Percentiles rank a stretch among this genome's conserved stretches.
These are phyloP conservation scores for Danio albolineatus DNA, from an alignment of 2,797 vertebrate species.

Conservation along the genomic window DNA sequence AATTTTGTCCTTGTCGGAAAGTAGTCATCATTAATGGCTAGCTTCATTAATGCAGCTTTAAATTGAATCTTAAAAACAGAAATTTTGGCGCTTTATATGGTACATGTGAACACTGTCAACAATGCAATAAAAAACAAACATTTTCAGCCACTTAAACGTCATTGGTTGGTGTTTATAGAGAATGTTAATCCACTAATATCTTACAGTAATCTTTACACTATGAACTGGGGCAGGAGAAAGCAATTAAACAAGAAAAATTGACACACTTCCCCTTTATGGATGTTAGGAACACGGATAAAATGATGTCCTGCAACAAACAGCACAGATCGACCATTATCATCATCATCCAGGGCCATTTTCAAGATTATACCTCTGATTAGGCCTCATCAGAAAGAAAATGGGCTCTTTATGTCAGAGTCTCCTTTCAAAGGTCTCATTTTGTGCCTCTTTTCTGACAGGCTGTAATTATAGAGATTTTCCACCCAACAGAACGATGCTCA, in stretches of 20 bases:
- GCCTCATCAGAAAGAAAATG: not conserved
- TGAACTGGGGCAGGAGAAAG: not conserved
- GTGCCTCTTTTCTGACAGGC: not conserved
- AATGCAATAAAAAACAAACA: no score
- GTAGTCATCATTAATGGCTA: no score
- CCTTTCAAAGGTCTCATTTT: conserved; percentile 21
- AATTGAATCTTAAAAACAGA: not conserved
- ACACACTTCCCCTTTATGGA: conserved; percentile 2
- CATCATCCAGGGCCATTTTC: conserved; percentile 21
- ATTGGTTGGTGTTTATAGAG: not conserved
- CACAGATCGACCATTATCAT: conserved; percentile 19
- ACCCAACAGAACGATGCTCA: not conserved
- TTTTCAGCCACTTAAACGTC: not conserved
- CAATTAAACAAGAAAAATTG: not conserved
- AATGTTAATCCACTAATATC: not conserved
- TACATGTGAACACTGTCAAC: not conserved
- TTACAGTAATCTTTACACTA: not conserved
- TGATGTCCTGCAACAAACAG: conserved; percentile 21
- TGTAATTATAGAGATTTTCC: conserved; percentile 29
- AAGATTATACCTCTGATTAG: conserved; percentile 13
- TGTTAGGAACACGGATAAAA: not conserved
- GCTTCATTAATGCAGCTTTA: no score
- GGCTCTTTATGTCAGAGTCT: not conserved
- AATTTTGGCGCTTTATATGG: not conserved
- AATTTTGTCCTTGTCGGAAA: no score